Evolutionary conservation across 1,140 invertebrate species (phyloP), one percentile per base, ranked within the genome.

Genomic region (Paraescarpia echinospica): DNA sequence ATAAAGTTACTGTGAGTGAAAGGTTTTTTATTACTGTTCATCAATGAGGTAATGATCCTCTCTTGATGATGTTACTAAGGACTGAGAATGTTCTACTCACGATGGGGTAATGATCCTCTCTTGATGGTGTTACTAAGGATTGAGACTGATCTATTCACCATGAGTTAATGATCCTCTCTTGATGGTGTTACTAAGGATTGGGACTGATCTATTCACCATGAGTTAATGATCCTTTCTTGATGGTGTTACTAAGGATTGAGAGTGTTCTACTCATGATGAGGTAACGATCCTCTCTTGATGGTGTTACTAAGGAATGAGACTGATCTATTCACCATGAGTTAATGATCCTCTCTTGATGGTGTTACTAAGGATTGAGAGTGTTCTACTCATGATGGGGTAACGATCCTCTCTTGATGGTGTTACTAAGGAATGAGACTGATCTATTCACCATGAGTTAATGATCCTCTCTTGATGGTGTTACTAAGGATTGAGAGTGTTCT

Each of bases 41-140:
- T n/a, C n/a, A 18, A 51, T 0, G 48, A 51, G 48, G 48, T 9
- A 95, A 95, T 1, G 95, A 95, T 33, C 95, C 95, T 92, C 95
- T 92, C 91, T 95, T 95, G 91, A 95, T 95, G 34, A 95, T 93
- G 92, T 95, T 95, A 91, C 94, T 94, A 14, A 96, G 94, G 92
- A 96, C 95, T 6, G 95, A 94, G 33, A n/a, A 35, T 91, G 89
- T 35, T 51, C 88, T 91, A 94, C 95, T 94, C 94, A 96, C 95
- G 94, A 89, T 95, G 95, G 88, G 95, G 95, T 91, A 95, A 95
- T 1, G 95, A 95, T 33, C 95, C 95, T 92, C 95, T 92, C 91
- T 95, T 95, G 91, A 95, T 95, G 34, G 95, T 94, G 1, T 51
- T 51, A 51, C 18, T 51, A 51, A 51, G 8, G 48, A 51, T 9